Evolutionary conservation across 2,888 invertebrate species (phyloP).

Genomic region (Drepana falcataria): DNA sequence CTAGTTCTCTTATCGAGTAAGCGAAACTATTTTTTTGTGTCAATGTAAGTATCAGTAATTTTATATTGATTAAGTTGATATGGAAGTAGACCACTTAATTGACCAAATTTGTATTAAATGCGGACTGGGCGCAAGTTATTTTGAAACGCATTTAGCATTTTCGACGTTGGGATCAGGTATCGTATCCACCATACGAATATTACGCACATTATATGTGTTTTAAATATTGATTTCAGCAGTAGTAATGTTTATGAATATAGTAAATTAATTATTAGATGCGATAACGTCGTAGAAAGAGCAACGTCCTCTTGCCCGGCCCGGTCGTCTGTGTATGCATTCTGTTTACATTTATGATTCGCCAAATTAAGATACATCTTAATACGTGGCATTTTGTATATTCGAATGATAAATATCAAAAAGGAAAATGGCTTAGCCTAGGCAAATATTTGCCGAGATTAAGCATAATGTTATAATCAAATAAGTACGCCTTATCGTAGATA

Average conservation of each 20-base stretch:
- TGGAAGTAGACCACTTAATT: no score
- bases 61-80: neutral
- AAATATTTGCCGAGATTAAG: slow-evolving; percentile 12
- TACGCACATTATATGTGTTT: no score
- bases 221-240: no score
- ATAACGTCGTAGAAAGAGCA: slow-evolving; percentile 50
- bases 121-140: no score
- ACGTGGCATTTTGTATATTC: slow-evolving; percentile 6
- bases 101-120: no score
- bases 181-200: no score
- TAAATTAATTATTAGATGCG: slow-evolving; percentile 13
- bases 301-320: slow-evolving; percentile 59
- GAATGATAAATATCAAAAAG: neutral
- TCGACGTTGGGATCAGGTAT: no score
- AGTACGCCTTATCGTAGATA: slow-evolving; percentile 29
- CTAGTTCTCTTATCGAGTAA: neutral
- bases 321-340: slow-evolving; percentile 43
- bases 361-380: slow-evolving; percentile 42
- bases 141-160: no score
- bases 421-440: neutral
- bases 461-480: slow-evolving; percentile 23
- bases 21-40: slow-evolving; percentile 12
- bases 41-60: slow-evolving; percentile 7
- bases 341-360: slow-evolving; percentile 50
- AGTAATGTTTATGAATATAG: neutral